Evolutionary conservation across 2,888 invertebrate species (phyloP), one percentile per base, ranked within the genome.

Genomic region (Heliconius aoede): DNA sequence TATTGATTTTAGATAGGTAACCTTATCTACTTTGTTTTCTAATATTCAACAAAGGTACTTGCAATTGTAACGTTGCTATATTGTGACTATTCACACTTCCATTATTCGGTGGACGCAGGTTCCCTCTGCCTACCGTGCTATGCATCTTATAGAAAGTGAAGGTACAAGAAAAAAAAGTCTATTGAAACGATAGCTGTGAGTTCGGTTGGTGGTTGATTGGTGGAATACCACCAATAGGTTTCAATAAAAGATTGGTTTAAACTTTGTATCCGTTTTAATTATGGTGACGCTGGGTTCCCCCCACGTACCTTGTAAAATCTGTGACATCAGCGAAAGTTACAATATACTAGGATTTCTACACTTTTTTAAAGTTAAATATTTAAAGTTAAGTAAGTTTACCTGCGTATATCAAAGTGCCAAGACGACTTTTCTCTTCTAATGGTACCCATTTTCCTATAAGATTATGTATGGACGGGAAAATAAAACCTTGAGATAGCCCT

Each of bases 401-500:
- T 60, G 88, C 88, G 78, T 91, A 91, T 15, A 91, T 86, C 0
- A 89, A 30, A 1, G 91, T 89, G 81, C 94, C 93, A 8, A 95
- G 82, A 78, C 95, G 85, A 64, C 95, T 94, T 80, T 95, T 94
- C 82, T 96, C 96, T 46, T 91, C 87, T 1, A 95, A 84, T 0
- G 95, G 95, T 1, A 91, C 96, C 97, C 97, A 97, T 86, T 96
- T 96, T 1, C 97, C 95, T 68, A 97, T 89, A 4, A 97, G 90
- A 11, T 96, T 96, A 82, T 97, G 97, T 9, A 96, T 89, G 13
- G 96, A 95, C 0, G 97, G 97, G 83, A 95, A 95, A 15, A 97
- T 91, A 76, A 96, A 95, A 0, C 96, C 96, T 90, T 97, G 97
- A 0, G 95, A 92, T 8, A 98, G 90, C 0, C 98, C 98, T 87